These are phyloP conservation scores for Virgularia gustaviana DNA, from an alignment of 92 coral and sea anemone species.

Conservation along the genomic window DNA sequence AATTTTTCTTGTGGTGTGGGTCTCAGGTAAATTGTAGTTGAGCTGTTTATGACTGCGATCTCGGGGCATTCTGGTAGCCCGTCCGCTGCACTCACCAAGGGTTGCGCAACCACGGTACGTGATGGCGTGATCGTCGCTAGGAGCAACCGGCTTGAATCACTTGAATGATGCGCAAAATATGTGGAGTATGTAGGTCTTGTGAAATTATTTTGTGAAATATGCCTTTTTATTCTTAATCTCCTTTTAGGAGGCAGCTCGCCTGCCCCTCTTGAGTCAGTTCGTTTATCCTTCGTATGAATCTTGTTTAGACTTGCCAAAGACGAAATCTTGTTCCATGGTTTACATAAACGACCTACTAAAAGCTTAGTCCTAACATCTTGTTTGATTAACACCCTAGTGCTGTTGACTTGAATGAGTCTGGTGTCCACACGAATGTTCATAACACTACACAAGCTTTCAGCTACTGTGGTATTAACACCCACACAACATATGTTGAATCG, in stretches of 20 bases:
- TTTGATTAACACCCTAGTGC: not conserved
- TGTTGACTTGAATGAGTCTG: too few species aligned
- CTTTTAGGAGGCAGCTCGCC: not conserved
- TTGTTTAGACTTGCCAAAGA: not conserved
- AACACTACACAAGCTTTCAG: too few species aligned
- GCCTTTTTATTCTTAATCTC: not conserved
- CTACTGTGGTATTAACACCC: too few species aligned
- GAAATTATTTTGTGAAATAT: not conserved
- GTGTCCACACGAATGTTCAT: too few species aligned
- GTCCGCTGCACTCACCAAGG: not conserved
- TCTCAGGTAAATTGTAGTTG: constrained; percentile 4
- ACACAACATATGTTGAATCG: too few species aligned
- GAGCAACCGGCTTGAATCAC: too few species aligned
- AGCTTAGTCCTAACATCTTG: not conserved
- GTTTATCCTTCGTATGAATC: not conserved
- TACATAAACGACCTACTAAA: not conserved
- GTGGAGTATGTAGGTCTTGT: not conserved
- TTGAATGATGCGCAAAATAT: not conserved
- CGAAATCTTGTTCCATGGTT: not conserved
- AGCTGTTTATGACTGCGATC: constrained; percentile 22
- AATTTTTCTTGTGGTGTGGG: not conserved
- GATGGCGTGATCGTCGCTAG: not conserved
- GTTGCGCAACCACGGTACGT: not conserved
- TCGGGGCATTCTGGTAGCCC: not conserved
- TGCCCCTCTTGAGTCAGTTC: not conserved